Conservation (phyloP, 2,888 invertebrate genomes). For the Omphaloscelis lunosa region DNA sequence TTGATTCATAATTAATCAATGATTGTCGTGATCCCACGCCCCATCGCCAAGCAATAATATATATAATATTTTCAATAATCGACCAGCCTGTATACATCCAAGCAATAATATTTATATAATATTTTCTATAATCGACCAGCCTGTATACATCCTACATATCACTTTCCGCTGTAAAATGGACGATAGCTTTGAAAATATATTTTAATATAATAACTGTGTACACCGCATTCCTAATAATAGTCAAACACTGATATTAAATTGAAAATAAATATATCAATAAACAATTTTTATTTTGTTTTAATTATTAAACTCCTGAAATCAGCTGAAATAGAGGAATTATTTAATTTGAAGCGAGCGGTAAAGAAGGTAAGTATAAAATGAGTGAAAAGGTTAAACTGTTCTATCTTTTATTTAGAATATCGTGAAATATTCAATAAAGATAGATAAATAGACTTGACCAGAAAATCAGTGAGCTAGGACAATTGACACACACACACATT, state of each 20-base stretch:
- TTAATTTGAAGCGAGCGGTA: not conserved
- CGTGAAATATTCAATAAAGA: not conserved
- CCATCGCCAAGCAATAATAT: constrained; percentile 10
- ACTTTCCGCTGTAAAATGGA: constrained; percentile 71
- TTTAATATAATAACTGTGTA: constrained; percentile 73
- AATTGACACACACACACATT: not conserved
- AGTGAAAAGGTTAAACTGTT: not conserved
- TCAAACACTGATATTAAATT: constrained; percentile 77
- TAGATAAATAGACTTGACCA: not conserved
- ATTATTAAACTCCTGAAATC: not conserved
- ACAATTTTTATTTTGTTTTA: constrained; percentile 50
- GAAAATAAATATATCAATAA: constrained; percentile 72
- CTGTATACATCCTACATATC: constrained; percentile 70
- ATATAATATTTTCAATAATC: constrained; percentile 20
- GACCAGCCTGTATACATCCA: constrained; percentile 61
- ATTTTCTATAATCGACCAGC: constrained; percentile 54
- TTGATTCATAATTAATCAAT: too few relatives aligned
- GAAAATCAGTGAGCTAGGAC: not conserved
- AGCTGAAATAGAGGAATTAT: not conserved
- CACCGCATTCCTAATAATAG: constrained; percentile 78
- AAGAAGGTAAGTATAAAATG: not conserved
- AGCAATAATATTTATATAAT: constrained; percentile 9
- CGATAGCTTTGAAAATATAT: constrained; percentile 74
- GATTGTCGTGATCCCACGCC: too few relatives aligned
- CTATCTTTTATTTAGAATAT: not conserved